Evolutionary conservation across 2,888 invertebrate species (phyloP).

Genomic region (Orthosia incerta): DNA sequence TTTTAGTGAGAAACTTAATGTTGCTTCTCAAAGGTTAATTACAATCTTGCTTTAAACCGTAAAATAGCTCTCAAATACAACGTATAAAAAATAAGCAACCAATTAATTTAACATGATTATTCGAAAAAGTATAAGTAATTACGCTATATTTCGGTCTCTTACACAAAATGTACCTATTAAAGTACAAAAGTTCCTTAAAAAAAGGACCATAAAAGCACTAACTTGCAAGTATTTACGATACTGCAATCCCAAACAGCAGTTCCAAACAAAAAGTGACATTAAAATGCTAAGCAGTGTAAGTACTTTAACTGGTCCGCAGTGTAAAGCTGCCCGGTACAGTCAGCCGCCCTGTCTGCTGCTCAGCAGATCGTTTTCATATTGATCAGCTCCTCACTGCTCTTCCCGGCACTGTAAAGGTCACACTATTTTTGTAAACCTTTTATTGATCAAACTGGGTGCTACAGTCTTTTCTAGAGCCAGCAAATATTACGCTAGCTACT

Average conservation of each 20-base stretch:
- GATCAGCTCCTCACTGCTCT: slow-evolving; percentile 11
- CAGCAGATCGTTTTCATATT: slow-evolving; percentile 49
- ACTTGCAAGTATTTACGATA: slow-evolving; percentile 25
- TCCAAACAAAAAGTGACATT: slow-evolving; percentile 44
- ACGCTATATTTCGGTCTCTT: neutral
- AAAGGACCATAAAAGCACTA: slow-evolving; percentile 11
- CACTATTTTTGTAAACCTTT: slow-evolving; percentile 26
- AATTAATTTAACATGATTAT: neutral
- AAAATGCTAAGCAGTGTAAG: slow-evolving; percentile 45
- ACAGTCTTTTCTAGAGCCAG: neutral
- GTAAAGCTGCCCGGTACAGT: slow-evolving; percentile 27
- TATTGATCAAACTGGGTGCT: slow-evolving; percentile 5
- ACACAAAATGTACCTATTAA: neutral
- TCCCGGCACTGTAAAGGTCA: slow-evolving; percentile 16
- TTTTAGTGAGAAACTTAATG: slow-evolving; percentile 10
- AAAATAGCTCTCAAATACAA: neutral
- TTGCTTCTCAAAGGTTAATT: neutral
- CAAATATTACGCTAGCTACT: neutral
- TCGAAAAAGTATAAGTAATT: neutral
- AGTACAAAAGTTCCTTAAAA: neutral
- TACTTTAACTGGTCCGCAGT: slow-evolving; percentile 39
- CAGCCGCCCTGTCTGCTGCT: neutral
- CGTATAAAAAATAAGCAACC: neutral
- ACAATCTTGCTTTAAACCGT: neutral
- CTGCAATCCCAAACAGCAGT: slow-evolving; percentile 38